These are phyloP conservation scores for Mohoua ochrocephala DNA, from an alignment of 2,113 vertebrate species.

Conservation along the genomic window DNA sequence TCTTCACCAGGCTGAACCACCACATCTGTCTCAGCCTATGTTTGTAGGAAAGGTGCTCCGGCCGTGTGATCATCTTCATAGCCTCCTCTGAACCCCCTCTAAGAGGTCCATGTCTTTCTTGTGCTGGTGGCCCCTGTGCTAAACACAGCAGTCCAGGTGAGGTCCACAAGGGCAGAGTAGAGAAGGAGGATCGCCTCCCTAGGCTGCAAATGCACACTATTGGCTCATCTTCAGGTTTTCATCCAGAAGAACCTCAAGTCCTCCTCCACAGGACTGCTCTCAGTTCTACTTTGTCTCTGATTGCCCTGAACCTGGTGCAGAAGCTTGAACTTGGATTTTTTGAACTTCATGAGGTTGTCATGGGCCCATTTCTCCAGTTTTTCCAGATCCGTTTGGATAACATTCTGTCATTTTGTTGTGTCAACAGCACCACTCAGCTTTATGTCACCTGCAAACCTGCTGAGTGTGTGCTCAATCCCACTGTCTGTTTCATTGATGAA, in stretches of 20 bases:
- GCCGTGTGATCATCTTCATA: not conserved
- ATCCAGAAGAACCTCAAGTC: not conserved
- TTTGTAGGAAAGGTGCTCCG: not conserved
- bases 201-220: not conserved
- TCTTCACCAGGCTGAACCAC: not conserved
- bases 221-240: not conserved
- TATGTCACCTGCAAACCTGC: not conserved
- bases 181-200: not conserved
- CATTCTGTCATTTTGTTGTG: not conserved
- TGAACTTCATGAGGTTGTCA: not conserved
- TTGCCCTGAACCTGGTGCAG: not conserved
- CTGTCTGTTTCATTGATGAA: not conserved
- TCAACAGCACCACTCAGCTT: not conserved
- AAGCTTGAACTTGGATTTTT: not conserved
- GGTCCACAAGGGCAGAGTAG: not conserved
- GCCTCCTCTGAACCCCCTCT: not conserved
- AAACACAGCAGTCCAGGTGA: not conserved
- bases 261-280: not conserved
- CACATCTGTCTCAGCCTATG: not conserved
- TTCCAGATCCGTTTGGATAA: not conserved
- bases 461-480: not conserved
- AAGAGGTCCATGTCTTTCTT: not conserved
- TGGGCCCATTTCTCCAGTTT: not conserved
- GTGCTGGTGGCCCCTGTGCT: not conserved
- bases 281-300: not conserved